phyloP scores from a whole-genome alignment of 2,113 vertebrate species.

The Channa argus region DNA sequence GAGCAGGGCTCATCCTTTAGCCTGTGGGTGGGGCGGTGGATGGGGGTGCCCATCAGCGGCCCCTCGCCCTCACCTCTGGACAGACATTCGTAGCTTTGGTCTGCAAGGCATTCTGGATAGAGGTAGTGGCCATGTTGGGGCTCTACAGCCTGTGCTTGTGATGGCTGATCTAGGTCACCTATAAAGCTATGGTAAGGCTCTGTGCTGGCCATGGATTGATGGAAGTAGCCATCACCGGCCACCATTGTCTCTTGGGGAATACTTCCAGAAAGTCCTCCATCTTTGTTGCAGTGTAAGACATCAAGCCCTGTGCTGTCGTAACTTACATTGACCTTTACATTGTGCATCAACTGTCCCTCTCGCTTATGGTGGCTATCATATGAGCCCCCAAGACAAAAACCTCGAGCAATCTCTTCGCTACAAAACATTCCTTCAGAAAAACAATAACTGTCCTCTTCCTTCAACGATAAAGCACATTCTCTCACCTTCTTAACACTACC shows the following conservation, averaged over 20 bases:
- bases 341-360: slow-evolving; percentile 82
- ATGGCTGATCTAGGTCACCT: slow-evolving; percentile 79
- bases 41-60: slow-evolving; percentile 73
- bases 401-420: slow-evolving; percentile 83
- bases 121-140: slow-evolving; percentile 83
- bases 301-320: slow-evolving; percentile 79
- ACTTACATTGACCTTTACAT: slow-evolving; percentile 82
- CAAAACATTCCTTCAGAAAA: slow-evolving; percentile 84
- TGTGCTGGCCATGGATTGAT: slow-evolving; percentile 77
- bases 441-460: slow-evolving; percentile 86
- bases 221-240: slow-evolving; percentile 79
- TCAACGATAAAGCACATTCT: slow-evolving; percentile 85
- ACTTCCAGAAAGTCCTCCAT: slow-evolving; percentile 76
- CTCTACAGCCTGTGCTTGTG: slow-evolving; percentile 79
- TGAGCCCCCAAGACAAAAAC: slow-evolving; percentile 80
- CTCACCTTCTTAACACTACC: slow-evolving; percentile 81
- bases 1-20: slow-evolving; percentile 81
- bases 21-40: slow-evolving; percentile 80
- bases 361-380: slow-evolving; percentile 81
- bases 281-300: slow-evolving; percentile 80
- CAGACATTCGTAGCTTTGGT: slow-evolving; percentile 85
- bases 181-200: slow-evolving; percentile 87
- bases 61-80: slow-evolving; percentile 82
- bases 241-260: slow-evolving; percentile 81
- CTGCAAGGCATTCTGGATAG: slow-evolving; percentile 87